Evolutionary conservation across 1,140 invertebrate genomes (phyloP).

Genomic region (Lamellibrachia luymesi): DNA sequence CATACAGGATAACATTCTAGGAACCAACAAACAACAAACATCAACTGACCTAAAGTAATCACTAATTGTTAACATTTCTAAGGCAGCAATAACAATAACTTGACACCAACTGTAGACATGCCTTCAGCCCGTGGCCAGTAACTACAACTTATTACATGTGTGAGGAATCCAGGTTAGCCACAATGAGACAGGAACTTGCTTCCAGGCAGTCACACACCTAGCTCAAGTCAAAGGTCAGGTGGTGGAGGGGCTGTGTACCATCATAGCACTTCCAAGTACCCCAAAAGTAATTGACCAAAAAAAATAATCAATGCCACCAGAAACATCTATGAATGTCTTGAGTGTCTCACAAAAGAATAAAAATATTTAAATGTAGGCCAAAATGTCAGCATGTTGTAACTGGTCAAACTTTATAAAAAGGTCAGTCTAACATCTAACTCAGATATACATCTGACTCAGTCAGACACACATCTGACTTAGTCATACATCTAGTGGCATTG

Average conservation of each 20-base stretch:
- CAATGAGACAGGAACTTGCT: background rate
- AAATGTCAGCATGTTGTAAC: background rate
- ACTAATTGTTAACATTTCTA: too few relatives aligned
- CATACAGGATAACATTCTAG: background rate
- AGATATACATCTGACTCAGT: background rate
- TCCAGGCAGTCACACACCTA: background rate
- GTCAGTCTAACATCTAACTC: background rate
- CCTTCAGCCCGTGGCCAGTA: too few relatives aligned
- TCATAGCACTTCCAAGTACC: background rate
- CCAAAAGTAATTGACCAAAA: background rate
- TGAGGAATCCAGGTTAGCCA: background rate
- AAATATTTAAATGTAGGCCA: background rate
- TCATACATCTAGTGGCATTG: background rate
- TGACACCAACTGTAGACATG: too few relatives aligned
- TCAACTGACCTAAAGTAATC: too few relatives aligned
- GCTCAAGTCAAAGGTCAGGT: background rate
- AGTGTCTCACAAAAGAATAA: background rate
- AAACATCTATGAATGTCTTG: too few relatives aligned
- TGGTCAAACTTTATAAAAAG: background rate
- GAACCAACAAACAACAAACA: background rate
- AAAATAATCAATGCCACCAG: background rate
- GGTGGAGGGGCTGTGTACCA: background rate
- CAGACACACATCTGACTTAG: background rate
- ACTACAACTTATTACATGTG: background rate
- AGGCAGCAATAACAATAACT: too few relatives aligned